These are phyloP conservation scores for Lacerta viridis DNA, from an alignment of 2,797 vertebrate species.

Conservation along the genomic window DNA sequence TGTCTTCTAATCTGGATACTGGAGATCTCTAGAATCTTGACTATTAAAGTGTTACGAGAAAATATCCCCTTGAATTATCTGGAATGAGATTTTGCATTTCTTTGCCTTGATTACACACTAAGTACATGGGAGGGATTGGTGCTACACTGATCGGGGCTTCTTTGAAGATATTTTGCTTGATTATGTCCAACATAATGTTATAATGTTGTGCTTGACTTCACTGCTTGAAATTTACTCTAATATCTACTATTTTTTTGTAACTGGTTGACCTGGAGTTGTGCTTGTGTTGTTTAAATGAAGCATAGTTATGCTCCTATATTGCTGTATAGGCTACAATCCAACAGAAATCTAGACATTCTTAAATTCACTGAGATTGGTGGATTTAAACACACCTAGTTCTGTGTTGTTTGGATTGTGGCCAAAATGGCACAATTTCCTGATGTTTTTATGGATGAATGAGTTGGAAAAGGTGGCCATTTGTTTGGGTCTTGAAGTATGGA, in stretches of 20 bases:
- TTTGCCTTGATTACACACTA: conserved; percentile 1
- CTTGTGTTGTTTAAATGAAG: conserved; percentile 1
- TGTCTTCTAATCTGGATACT: not conserved
- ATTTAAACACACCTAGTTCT: conserved; percentile 7
- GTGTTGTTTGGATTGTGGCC: conserved; percentile 7
- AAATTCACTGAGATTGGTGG: not conserved
- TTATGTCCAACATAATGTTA: not conserved
- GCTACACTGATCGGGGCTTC: not conserved
- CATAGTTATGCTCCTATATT: not conserved
- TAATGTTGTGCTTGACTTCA: too few relatives aligned
- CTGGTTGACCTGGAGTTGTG: not conserved
- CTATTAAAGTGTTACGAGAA: not conserved
- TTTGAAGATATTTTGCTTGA: not conserved
- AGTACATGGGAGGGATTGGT: not conserved
- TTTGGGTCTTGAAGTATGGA: not conserved
- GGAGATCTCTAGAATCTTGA: not conserved
- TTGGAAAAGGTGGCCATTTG: conserved; percentile 13
- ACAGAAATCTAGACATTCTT: not conserved
- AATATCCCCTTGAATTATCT: not conserved
- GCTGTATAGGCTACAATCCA: not conserved
- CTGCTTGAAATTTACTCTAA: not conserved
- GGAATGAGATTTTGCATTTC: conserved; percentile 1
- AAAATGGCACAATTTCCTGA: conserved; percentile 9
- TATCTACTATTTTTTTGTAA: too few relatives aligned
- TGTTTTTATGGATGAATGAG: conserved; percentile 8